Percentiles rank a stretch among this genome's conserved stretches.
Evolutionary conservation across 2,797 vertebrate genomes (phyloP).

Genomic region (Crossoptilon crossoptilon): DNA sequence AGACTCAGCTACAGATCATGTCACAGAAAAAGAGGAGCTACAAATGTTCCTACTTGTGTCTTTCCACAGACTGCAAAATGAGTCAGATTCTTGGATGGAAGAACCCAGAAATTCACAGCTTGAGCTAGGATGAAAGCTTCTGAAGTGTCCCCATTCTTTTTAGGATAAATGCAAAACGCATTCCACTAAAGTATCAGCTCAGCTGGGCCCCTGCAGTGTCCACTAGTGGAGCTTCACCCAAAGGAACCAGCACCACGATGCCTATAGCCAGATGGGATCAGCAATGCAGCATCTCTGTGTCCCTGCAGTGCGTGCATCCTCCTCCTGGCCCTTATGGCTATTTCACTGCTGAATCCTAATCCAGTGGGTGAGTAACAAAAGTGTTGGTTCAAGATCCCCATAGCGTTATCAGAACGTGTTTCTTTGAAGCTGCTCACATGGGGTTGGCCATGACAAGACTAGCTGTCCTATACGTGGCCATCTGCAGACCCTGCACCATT

Average conservation of each 20-base stretch:
- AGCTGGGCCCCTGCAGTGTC: not conserved
- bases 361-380: not conserved
- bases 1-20: not conserved
- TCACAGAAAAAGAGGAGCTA: not conserved
- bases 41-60: slow-evolving; percentile 7
- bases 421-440: not conserved
- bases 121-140: not conserved
- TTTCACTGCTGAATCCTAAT: not conserved
- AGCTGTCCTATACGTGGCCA: not conserved
- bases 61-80: slow-evolving; percentile 1
- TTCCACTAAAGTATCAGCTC: not conserved
- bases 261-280: not conserved
- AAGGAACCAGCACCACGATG: accelerated
- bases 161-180: not conserved
- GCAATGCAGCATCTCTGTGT: not conserved
- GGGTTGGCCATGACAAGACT: not conserved
- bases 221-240: not conserved
- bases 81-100: slow-evolving; percentile 28
- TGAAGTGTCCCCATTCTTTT: not conserved
- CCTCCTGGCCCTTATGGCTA: not conserved
- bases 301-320: accelerated
- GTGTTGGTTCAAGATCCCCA: not conserved
- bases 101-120: not conserved
- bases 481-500: not conserved
- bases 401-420: not conserved